A percentile compares a stretch with the other conserved stretches of the same genome.
These are phyloP conservation scores for Microcebus ravelobensis DNA, from an alignment of 2,113 vertebrate species.

Conservation along the genomic window DNA sequence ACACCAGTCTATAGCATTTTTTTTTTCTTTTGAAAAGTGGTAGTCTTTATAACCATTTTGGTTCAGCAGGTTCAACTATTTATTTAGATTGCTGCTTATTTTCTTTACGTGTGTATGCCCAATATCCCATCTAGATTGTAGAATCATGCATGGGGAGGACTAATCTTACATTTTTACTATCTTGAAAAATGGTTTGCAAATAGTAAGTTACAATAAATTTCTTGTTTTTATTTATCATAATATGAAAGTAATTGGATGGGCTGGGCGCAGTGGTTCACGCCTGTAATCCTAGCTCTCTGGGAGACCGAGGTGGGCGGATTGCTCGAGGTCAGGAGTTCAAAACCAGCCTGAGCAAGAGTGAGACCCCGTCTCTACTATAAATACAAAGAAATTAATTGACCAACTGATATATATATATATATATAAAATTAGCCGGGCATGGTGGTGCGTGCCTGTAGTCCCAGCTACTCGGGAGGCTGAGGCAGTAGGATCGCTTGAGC, in stretches of 20 bases:
- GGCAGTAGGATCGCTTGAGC: no score
- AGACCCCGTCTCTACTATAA: no score
- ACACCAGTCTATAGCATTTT: neutral
- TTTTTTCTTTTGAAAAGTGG: neutral
- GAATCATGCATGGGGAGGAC: neutral
- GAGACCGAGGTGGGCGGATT: no score
- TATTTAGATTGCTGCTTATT: neutral
- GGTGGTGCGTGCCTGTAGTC: no score
- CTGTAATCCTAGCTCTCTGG: no score
- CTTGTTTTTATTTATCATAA: neutral
- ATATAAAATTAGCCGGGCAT: no score
- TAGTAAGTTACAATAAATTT: neutral
- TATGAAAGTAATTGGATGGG: neutral
- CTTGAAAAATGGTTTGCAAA: neutral
- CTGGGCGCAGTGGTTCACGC: no score
- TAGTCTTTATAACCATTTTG: neutral
- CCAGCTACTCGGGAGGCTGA: no score
- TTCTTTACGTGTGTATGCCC: rapidly evolving
- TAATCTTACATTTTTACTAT: neutral
- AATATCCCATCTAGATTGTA: neutral
- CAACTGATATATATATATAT: no score
- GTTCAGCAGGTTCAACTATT: neutral
- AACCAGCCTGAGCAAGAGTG: no score
- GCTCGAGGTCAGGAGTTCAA: no score
- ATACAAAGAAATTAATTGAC: no score